These are phyloP conservation scores for Platysternon megacephalum DNA, from an alignment of 2,113 vertebrate genomes.

Conservation along the genomic window DNA sequence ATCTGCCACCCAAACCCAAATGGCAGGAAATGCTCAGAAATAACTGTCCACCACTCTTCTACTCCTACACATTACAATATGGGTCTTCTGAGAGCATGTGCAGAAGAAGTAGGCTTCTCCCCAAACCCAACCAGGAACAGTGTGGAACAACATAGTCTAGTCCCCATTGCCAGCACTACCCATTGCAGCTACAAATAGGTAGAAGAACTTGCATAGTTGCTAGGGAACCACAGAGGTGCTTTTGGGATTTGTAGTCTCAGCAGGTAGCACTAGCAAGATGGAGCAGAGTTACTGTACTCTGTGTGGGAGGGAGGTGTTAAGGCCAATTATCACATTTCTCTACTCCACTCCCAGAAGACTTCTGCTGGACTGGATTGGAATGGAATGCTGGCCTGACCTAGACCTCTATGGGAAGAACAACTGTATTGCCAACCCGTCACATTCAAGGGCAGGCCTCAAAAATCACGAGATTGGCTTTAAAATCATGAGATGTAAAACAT, in stretches of 20 bases:
- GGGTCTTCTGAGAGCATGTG: background rate
- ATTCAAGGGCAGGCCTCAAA: background rate
- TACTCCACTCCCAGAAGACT: background rate
- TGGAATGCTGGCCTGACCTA: background rate
- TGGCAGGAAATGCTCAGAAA: background rate
- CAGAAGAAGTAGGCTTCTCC: background rate
- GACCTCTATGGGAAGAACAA: background rate
- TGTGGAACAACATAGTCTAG: background rate
- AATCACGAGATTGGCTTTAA: background rate
- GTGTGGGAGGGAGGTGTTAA: fast-evolving
- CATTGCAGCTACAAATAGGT: background rate
- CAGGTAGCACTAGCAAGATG: background rate
- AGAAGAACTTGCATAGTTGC: background rate
- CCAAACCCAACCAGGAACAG: background rate
- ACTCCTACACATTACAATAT: background rate
- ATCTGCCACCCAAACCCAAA: background rate
- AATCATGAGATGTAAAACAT: background rate
- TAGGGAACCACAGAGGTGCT: background rate
- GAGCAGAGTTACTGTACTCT: background rate
- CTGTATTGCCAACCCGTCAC: background rate
- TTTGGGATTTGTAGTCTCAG: background rate
- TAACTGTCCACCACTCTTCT: background rate
- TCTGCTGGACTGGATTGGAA: background rate
- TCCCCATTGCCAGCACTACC: background rate
- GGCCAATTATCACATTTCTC: fast-evolving